Base-by-base conservation (phyloP, 2,797 vertebrate genomes). In the Eospalax fontanierii region DNA sequence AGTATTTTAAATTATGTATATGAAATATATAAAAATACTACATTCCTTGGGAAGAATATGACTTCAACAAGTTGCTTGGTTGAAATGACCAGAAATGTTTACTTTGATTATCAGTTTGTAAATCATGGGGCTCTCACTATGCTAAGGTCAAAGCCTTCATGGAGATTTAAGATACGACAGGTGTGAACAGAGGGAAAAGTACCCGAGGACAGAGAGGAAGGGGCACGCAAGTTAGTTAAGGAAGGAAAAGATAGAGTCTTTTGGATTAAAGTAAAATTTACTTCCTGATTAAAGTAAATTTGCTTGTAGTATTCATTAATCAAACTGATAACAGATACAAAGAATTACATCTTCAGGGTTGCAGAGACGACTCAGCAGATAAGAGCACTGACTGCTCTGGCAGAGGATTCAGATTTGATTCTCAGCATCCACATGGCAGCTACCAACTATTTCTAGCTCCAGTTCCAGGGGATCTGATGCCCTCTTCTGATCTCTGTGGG, bases 51-150 rank as follows among this genome's bases (percentile, higher is more conserved):
- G 40, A 61, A n/a, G 30, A 3, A 18, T 16, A 90, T 18, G 8
- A 22, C 11, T 8, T 90, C 57, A 65, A 14, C 8, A 74, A 57
- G 6, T 68, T 66, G 1, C 59, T 35, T 84, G 30, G 43, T 50
- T 35, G 74, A 30, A 61, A 54, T 38, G 59, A 74, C 66, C 61
- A 84, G 73, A 93, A 95, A 71, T 38, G 24, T 85, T 85, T 85
- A 38, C 14, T 54, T 54, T 14, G 46, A 50, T 50, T 50, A 50
- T 50, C n/a, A n/a, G n/a, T n/a, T n/a, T n/a, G n/a, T n/a, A n/a
- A n/a, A n/a, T n/a, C n/a, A n/a, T n/a, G n/a, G n/a, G n/a, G n/a
- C n/a, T n/a, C n/a, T n/a, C n/a, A n/a, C n/a, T n/a, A n/a, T n/a
- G n/a, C n/a, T n/a, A n/a, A n/a, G n/a, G n/a, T n/a, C n/a, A n/a